Evolutionary conservation across 1,140 invertebrate genomes (phyloP).

Genomic region (Dysdera silvatica): DNA sequence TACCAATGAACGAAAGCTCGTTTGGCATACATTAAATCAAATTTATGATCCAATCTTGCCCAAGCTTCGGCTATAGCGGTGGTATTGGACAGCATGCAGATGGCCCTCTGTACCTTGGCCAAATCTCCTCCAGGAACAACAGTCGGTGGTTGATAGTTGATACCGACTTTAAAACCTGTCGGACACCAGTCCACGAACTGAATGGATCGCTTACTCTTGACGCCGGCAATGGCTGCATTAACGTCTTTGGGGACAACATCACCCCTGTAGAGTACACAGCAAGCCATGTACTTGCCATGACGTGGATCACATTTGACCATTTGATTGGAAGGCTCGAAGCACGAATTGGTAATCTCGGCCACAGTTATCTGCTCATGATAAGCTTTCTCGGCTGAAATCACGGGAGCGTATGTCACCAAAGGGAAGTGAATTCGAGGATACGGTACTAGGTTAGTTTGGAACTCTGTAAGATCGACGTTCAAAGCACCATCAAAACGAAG

Average conservation of each 20-base stretch:
- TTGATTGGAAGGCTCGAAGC: constrained; percentile 25
- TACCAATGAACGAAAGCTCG: constrained; percentile 79
- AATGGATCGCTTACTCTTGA: constrained; percentile 66
- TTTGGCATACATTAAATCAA: constrained; percentile 64
- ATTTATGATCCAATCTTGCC: constrained; percentile 62
- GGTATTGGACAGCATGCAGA: constrained; percentile 71
- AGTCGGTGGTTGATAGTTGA: constrained; percentile 51
- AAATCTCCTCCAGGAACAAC: constrained; percentile 55
- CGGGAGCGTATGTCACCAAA: constrained; percentile 70
- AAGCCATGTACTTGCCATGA: constrained; percentile 25
- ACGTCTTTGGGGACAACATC: constrained; percentile 72
- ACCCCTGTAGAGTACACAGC: constrained; percentile 46
- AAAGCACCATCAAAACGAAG: constrained; percentile 54
- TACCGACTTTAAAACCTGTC: constrained; percentile 42
- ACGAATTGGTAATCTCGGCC: constrained; percentile 22
- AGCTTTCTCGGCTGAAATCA: constrained; percentile 75
- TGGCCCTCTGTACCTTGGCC: constrained; percentile 49
- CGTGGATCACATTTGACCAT: constrained; percentile 28
- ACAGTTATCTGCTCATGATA: constrained; percentile 45
- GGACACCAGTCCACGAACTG: constrained; percentile 53
- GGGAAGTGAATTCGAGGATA: constrained; percentile 55
- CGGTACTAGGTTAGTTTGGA: constrained; percentile 46
- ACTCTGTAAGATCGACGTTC: constrained; percentile 56
- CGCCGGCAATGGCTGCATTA: constrained; percentile 72
- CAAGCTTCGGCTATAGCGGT: constrained; percentile 63